phyloP scores from a whole-genome alignment of 2,113 vertebrate genomes.

The Oophaga pumilio region DNA sequence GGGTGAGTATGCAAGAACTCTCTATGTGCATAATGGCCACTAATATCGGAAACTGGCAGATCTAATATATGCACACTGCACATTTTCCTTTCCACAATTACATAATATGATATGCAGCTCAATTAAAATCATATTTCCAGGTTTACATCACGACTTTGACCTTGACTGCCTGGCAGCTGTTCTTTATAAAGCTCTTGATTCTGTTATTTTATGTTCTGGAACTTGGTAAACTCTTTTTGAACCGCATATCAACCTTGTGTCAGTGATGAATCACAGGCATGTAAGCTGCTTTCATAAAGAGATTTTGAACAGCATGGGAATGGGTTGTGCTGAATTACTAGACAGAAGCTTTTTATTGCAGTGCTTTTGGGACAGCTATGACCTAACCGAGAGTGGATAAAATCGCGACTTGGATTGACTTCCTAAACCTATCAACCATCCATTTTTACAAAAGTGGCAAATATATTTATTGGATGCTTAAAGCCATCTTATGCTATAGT shows the following conservation, averaged over 20 bases:
- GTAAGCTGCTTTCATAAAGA: constrained; percentile 45
- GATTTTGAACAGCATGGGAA: constrained; percentile 23
- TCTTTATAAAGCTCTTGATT: constrained; percentile 34
- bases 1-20: background rate
- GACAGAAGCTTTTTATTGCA: constrained; percentile 39
- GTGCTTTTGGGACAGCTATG: constrained; percentile 23
- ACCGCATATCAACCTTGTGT: constrained; percentile 41
- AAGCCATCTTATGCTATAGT: background rate
- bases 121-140: constrained; percentile 45
- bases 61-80: background rate
- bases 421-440: background rate
- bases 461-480: background rate
- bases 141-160: constrained; percentile 30
- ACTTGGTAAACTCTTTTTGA: constrained; percentile 45
- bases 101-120: constrained; percentile 16
- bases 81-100: background rate
- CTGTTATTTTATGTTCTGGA: constrained; percentile 42
- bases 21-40: background rate
- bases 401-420: background rate
- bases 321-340: constrained; percentile 12
- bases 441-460: background rate
- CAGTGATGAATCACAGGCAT: constrained; percentile 43
- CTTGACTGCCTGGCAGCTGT: constrained; percentile 36
- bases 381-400: constrained; percentile 28
- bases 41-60: background rate